Base-by-base conservation (phyloP, 2,888 invertebrate genomes). In the Chrysolina oricalcia region DNA sequence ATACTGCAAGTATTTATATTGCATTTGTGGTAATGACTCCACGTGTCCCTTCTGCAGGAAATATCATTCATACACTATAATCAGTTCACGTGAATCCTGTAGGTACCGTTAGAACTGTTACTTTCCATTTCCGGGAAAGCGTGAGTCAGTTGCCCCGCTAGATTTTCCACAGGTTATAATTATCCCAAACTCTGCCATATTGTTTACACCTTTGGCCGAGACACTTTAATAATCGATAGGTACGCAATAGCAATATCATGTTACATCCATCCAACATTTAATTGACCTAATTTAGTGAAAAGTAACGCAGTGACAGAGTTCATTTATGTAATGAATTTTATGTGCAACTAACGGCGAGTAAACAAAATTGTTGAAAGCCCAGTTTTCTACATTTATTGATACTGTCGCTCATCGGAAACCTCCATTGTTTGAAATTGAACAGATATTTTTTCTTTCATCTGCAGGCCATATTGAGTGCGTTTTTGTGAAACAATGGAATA, bases 181-280 rank as follows among this genome's bases (percentile, higher is more conserved):
- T 15, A 59, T 35, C 9, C 3, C n/a, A 9, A 13, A 2, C 8
- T 23, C 56, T 5, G n/a, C 35, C 27, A 59, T 59, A 27, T 27
- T 59, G 35, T 59, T 27, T 59, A 59, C 35, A 59, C 59, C 59
- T 59, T 59, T 59, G 59, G n/a, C 8, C 59, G 10, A 35, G 27
- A 59, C 21, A 19, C 27, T n/a, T n/a, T 15, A 59, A 4, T n/a
- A 23, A 59, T 23, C 59, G 8, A 59, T 59, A 59, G 15, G 13
- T 59, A 59, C 35, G 59, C 59, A 59, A 59, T 59, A 59, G 59
- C 35, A 59, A 35, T 59, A 59, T 59, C 59, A 59, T 59, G 59
- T 59, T 59, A 59, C 59, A 10, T 23, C 59, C 27, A 59, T 59
- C 59, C 23, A 59, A 59, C 59, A 59, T 59, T 59, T 10, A 59